Percentiles rank a stretch among this genome's conserved stretches.
Evolutionary conservation across 2,113 vertebrate species (phyloP).

Genomic region (Puntigrus tetrazona): DNA sequence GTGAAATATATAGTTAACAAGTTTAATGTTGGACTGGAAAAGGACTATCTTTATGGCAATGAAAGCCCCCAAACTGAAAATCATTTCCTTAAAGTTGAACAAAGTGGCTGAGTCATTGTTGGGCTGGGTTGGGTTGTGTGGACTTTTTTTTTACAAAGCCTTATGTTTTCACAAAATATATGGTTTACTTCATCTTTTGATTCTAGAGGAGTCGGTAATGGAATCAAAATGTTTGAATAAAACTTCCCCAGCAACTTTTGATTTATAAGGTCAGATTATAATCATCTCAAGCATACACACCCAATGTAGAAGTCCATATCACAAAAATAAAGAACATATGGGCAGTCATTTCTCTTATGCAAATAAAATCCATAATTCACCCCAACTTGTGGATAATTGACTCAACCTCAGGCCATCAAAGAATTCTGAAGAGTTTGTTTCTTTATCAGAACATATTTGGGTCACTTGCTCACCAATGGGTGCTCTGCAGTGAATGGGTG

Average conservation of each 20-base stretch:
- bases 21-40: neutral
- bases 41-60: neutral
- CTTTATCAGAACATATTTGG: neutral
- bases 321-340: neutral
- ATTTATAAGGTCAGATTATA: slow-evolving; percentile 29
- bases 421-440: neutral
- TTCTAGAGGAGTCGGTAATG: neutral
- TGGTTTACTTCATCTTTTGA: neutral
- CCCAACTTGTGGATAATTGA: no score
- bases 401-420: no score
- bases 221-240: neutral
- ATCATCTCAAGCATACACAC: slow-evolving; percentile 1
- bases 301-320: neutral
- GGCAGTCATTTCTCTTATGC: neutral
- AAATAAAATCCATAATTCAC: no score
- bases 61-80: neutral
- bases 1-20: slow-evolving; percentile 5
- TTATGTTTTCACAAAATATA: neutral
- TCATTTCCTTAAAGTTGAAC: neutral
- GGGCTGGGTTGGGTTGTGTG: neutral
- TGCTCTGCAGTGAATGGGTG: neutral
- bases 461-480: neutral
- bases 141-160: neutral
- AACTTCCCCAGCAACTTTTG: neutral
- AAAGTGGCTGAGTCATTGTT: neutral